phyloP scores from a whole-genome alignment of 2,888 invertebrate genomes.

The Boloria euphrosyne region DNA sequence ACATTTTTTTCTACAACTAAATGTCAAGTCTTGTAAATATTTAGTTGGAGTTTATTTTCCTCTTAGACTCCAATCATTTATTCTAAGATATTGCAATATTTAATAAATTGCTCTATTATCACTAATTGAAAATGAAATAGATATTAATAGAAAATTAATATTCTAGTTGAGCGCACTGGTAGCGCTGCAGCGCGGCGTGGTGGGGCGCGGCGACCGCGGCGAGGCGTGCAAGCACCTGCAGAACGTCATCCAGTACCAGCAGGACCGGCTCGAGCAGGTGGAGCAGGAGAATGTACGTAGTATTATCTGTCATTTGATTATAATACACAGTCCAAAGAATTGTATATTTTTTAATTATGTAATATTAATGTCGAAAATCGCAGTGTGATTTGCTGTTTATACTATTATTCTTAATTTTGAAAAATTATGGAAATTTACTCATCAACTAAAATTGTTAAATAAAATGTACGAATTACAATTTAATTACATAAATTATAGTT shows the following conservation, averaged over 20 bases:
- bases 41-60: too few relatives aligned
- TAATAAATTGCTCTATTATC: too few relatives aligned
- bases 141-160: neutral
- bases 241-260: slow-evolving; percentile 68
- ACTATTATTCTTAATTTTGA: neutral
- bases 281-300: slow-evolving; percentile 72
- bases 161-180: slow-evolving; percentile 65
- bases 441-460: neutral
- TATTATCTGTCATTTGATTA: neutral
- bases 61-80: too few relatives aligned
- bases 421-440: too few relatives aligned
- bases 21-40: too few relatives aligned
- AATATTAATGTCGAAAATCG: too few relatives aligned
- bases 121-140: too few relatives aligned
- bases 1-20: too few relatives aligned
- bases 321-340: neutral
- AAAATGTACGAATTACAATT: neutral
- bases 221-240: slow-evolving; percentile 71
- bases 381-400: too few relatives aligned
- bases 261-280: slow-evolving; percentile 63
- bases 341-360: too few relatives aligned
- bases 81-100: too few relatives aligned
- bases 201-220: slow-evolving; percentile 57
- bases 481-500: neutral
- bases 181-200: slow-evolving; percentile 68